Conservation (phyloP, 2,888 invertebrate species). For the Ryuthela nishihirai region DNA sequence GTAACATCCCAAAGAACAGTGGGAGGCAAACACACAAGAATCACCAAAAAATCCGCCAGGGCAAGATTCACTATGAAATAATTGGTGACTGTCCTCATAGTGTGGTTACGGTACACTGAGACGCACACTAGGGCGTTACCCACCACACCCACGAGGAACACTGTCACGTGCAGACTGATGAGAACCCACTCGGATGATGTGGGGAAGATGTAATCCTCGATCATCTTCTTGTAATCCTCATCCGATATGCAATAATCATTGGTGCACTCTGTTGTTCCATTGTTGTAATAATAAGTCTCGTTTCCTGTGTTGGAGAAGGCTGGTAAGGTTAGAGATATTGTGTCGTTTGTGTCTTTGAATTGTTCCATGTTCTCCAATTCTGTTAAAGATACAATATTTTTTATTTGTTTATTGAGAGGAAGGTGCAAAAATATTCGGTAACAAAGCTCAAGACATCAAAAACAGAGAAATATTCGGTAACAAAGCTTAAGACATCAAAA, state of each 20-base stretch:
- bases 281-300: neutral
- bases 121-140: conserved; percentile 85
- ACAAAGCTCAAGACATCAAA: too few species aligned
- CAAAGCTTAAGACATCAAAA: too few species aligned
- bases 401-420: too few species aligned
- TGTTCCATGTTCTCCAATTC: too few species aligned
- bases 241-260: conserved; percentile 51
- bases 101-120: conserved; percentile 80
- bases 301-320: neutral
- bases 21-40: conserved; percentile 81
- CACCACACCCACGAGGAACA: conserved; percentile 75
- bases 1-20: conserved; percentile 86
- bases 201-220: conserved; percentile 65
- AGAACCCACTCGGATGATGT: conserved; percentile 72
- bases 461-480: too few species aligned
- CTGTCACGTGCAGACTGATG: conserved; percentile 68
- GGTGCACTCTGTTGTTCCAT: conserved; percentile 1
- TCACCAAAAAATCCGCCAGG: conserved; percentile 74
- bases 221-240: conserved; percentile 59
- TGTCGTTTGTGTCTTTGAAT: too few species aligned
- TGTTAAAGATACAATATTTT: too few species aligned
- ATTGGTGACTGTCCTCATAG: conserved; percentile 90
- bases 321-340: too few species aligned
- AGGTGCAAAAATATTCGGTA: too few species aligned
- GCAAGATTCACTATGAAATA: conserved; percentile 90